Percentiles rank a stretch among this genome's conserved stretches.
phyloP scores from a whole-genome alignment of 64 coral and sea anemone genomes.

The Actinia equina region DNA sequence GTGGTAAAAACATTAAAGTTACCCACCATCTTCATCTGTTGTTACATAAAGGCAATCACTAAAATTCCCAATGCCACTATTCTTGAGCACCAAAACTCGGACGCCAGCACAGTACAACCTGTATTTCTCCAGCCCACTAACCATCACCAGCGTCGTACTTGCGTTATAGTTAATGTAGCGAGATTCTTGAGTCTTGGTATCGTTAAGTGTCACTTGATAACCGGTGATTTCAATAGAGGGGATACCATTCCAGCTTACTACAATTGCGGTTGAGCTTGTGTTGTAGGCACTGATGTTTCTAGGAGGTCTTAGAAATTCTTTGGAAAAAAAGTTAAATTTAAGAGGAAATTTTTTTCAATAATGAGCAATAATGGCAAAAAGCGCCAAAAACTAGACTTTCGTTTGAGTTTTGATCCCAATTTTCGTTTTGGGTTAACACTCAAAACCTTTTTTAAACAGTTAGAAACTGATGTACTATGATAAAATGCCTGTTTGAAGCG shows the following conservation, averaged over 20 bases:
- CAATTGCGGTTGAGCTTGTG: slow-evolving; percentile 19
- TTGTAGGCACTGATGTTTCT: slow-evolving; percentile 2
- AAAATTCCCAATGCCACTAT: slow-evolving; percentile 14
- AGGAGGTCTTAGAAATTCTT: slow-evolving; percentile 17
- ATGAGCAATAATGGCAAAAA: no score
- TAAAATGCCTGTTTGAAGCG: no score
- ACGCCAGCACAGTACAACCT: slow-evolving; percentile 24
- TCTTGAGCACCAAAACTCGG: neutral
- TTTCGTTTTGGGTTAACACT: no score
- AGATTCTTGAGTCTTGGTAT: neutral
- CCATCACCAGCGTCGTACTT: neutral
- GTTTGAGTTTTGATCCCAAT: no score
- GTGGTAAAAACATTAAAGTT: neutral
- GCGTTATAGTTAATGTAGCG: neutral
- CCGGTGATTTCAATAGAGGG: neutral
- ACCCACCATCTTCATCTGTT: slow-evolving; percentile 38
- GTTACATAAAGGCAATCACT: slow-evolving; percentile 29
- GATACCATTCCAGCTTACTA: slow-evolving; percentile 2
- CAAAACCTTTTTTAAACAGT: no score
- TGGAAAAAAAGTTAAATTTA: neutral
- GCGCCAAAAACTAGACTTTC: no score
- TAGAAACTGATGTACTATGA: no score
- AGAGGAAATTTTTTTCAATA: no score
- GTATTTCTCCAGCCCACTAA: slow-evolving; percentile 1
- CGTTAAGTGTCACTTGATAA: neutral